Percentiles rank a stretch among this genome's conserved stretches.
phyloP scores from a whole-genome alignment of 2,888 invertebrate species.

The Tanytarsus gracilentus region DNA sequence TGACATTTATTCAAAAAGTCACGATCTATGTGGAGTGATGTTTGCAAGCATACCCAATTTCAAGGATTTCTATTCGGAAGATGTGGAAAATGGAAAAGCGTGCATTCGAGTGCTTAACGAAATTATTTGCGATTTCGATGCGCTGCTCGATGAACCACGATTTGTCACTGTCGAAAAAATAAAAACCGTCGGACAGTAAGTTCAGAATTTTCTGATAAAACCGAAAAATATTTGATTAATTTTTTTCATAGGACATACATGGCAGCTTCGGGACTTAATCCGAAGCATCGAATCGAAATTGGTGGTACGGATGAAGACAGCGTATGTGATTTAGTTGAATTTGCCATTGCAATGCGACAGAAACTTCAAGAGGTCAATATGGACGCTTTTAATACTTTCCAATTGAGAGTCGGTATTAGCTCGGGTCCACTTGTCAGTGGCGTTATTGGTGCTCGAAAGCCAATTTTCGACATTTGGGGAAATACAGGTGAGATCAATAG shows the following conservation, averaged over 20 bases:
- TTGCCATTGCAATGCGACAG: conserved; percentile 80
- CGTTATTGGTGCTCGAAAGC: conserved; percentile 90
- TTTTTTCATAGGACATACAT: conserved; percentile 63
- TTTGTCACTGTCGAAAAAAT: conserved; percentile 90
- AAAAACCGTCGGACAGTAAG: conserved; percentile 72
- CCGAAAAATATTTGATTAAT: background rate
- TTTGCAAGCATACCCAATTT: conserved; percentile 98
- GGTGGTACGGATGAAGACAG: conserved; percentile 60
- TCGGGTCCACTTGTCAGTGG: conserved; percentile 90
- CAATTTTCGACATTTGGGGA: conserved; percentile 96
- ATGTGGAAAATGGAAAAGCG: conserved; percentile 93
- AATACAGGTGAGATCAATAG: conserved; percentile 53
- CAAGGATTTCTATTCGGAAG: conserved; percentile 96
- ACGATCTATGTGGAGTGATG: conserved; percentile 75
- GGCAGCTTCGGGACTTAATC: conserved; percentile 90
- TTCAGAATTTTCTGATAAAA: background rate
- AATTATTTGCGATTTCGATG: conserved; percentile 95
- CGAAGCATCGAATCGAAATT: conserved; percentile 39
- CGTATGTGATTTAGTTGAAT: conserved; percentile 83
- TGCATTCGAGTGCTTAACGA: conserved; percentile 96
- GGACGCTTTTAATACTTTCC: conserved; percentile 94
- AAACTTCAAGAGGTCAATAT: conserved; percentile 86
- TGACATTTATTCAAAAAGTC: conserved; percentile 43
- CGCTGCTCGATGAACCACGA: conserved; percentile 72
- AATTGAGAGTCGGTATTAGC: conserved; percentile 85